Percentiles rank a stretch among this genome's conserved stretches.
phyloP scores from a whole-genome alignment of 2,888 invertebrate species.

The Caradrina clavipalpis region DNA sequence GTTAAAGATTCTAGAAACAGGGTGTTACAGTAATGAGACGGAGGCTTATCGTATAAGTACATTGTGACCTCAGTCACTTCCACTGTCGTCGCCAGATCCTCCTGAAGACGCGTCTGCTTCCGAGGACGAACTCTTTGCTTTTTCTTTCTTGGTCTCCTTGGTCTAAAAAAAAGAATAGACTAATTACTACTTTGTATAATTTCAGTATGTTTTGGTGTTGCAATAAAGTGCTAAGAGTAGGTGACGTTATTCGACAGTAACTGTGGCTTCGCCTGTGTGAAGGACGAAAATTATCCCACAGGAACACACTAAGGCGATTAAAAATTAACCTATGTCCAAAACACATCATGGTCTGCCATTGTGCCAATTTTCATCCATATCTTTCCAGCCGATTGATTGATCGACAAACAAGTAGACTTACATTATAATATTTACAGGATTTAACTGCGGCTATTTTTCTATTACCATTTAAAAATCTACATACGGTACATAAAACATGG shows the following conservation, averaged over 20 bases:
- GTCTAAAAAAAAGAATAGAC: constrained; percentile 70
- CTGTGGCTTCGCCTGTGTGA: too few species aligned
- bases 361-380: too few species aligned
- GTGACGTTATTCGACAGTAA: neutral
- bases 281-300: too few species aligned
- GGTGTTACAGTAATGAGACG: constrained; percentile 1
- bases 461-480: too few species aligned
- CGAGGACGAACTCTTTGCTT: constrained; percentile 82
- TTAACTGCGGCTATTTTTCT: too few species aligned
- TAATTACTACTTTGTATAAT: neutral
- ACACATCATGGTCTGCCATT: too few species aligned
- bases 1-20: constrained; percentile 1
- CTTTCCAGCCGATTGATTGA: neutral
- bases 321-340: too few species aligned
- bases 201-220: neutral
- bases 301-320: too few species aligned
- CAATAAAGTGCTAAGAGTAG: neutral
- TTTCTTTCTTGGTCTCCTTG: constrained; percentile 82
- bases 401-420: neutral
- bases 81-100: constrained; percentile 79
- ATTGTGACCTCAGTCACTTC: constrained; percentile 74
- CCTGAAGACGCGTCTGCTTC: constrained; percentile 83
- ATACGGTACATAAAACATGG: too few species aligned
- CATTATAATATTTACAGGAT: neutral
- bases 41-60: constrained; percentile 23